Conservation (phyloP, 2,888 invertebrate genomes). For the Rhimphoctona megacephalus region DNA sequence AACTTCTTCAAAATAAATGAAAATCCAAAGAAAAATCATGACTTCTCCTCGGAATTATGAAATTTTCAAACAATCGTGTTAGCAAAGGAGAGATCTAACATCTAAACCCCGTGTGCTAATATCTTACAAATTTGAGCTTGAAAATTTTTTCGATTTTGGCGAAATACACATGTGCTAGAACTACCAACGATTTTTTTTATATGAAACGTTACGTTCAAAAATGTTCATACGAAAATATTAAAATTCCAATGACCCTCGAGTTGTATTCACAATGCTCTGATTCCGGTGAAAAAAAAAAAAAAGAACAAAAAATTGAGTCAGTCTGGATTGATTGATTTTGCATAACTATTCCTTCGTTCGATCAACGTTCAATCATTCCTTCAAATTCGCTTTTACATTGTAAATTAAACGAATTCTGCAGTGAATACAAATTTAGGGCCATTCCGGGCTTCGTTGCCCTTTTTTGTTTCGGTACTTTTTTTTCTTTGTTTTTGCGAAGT, state of each 20-base stretch:
- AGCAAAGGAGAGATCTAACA: not conserved
- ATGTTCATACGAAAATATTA: constrained; percentile 48
- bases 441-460: not conserved
- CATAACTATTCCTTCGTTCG: not conserved
- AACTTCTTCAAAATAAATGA: not conserved
- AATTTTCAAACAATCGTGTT: not conserved
- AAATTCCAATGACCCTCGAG: constrained; percentile 28
- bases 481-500: not conserved
- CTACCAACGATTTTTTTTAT: constrained; percentile 37
- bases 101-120: constrained; percentile 48
- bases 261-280: constrained; percentile 25
- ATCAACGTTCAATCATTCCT: not conserved
- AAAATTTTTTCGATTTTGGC: constrained; percentile 53
- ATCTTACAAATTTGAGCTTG: constrained; percentile 68
- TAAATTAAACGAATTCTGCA: not conserved
- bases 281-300: not conserved
- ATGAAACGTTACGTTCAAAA: constrained; percentile 26
- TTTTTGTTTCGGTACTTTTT: not conserved
- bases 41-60: not conserved
- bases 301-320: not conserved
- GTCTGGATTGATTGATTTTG: not conserved
- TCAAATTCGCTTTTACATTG: not conserved
- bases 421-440: constrained; percentile 39
- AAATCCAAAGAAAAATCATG: not conserved
- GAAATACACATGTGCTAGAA: constrained; percentile 45